Base-by-base conservation (phyloP, 2,797 vertebrate species). In the Ibycter americanus region DNA sequence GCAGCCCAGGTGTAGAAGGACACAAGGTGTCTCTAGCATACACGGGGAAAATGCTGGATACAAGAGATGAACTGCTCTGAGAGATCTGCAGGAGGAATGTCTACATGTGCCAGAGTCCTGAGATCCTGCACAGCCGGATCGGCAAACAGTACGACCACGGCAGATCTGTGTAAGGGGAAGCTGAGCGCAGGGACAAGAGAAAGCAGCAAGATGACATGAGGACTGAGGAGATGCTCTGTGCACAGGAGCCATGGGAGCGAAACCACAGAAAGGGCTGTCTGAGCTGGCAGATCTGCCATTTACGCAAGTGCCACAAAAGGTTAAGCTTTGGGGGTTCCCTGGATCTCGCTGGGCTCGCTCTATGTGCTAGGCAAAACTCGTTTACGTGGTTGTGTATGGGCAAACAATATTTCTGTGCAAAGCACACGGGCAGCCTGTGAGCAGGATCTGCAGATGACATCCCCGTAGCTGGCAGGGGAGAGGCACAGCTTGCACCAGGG, bases 21-120 rank as follows among this genome's bases (percentile, higher is more conserved):
- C 31, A 31, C 0, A 0, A 20, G 10, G 14, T 36, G 19, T 56
- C 23, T n/a, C 52, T n/a, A 59, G 47, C 4, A 10, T 2, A 5
- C 0, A 1, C 0, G 4, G 74, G 49, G 73, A 92, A 90, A 25
- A 3, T 59, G 67, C 47, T 83, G 71, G 29, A 5, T 49, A 6
- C 8, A 49, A 25, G 52, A 77, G 29, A 55, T 4, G 4, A 80
- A 6, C 23, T 23, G 58, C 44, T 12, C 31, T 12, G n/a, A 58
- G 68, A 44, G 26, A 58, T 20, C 31, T 77, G 62, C 19, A 42
- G 74, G 29, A 67, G 29, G 15, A 70, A 29, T 15, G 7, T 23
- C 83, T 63, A 29, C 4, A 2, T 55, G 51, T 22, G 11, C 26
- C 68, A 19, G 42, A 44, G 59, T 25, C 47, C 90, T 4, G 58